Evolutionary conservation across 2,797 vertebrate species (phyloP).

Genomic region (Sebastes taczanowskii): DNA sequence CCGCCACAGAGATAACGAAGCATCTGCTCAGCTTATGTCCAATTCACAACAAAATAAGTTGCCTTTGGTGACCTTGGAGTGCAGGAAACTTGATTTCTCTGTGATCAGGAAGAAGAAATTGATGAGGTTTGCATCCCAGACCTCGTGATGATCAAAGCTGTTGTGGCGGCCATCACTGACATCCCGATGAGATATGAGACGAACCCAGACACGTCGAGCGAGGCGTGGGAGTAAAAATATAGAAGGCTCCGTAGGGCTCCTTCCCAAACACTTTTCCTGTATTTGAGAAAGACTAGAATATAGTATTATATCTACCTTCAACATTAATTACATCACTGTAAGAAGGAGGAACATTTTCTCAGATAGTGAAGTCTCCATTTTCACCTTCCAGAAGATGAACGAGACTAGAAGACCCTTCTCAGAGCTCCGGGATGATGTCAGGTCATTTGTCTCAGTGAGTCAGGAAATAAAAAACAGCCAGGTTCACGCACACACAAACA

Average conservation of each 20-base stretch:
- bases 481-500: not conserved
- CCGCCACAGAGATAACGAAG: not conserved
- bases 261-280: not conserved
- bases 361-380: not conserved
- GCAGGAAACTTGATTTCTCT: not conserved
- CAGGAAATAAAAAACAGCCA: conserved; percentile 6
- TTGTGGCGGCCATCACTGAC: not conserved
- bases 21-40: not conserved
- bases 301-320: not conserved
- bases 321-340: not conserved
- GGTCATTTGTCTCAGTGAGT: conserved; percentile 37
- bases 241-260: not conserved
- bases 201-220: not conserved
- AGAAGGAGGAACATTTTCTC: not conserved
- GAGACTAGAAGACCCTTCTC: not conserved
- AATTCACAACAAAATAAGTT: not conserved
- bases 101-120: not conserved
- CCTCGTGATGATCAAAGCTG: too few species aligned
- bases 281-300: not conserved
- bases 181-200: not conserved
- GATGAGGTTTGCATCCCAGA: too few species aligned
- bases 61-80: not conserved
- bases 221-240: not conserved
- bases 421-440: conserved; percentile 26
- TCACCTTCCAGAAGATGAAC: conserved; percentile 22